A percentile compares a stretch with the other conserved stretches of the same genome.
Conservation (phyloP, 1,140 invertebrate species). For the Polypedilum pembai region DNA sequence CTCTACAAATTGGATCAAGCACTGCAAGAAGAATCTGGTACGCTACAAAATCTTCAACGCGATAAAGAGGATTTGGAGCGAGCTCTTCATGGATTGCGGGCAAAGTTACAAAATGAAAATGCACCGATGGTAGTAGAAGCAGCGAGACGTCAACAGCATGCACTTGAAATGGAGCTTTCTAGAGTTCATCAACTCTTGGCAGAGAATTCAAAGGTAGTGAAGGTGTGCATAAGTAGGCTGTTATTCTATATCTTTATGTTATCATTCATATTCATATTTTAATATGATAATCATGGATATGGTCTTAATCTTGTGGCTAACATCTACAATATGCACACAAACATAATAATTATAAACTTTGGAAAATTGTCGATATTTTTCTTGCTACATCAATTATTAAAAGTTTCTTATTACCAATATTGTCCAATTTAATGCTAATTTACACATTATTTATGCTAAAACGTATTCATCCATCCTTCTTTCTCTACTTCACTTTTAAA, state of each 20-base stretch:
- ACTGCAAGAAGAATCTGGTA: constrained; percentile 79
- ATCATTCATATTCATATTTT: too few relatives aligned
- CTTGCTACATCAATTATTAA: too few relatives aligned
- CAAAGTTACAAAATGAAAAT: constrained; percentile 51
- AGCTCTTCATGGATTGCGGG: constrained; percentile 58
- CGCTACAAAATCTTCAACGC: constrained; percentile 71
- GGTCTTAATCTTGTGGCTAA: too few relatives aligned
- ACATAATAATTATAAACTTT: too few relatives aligned
- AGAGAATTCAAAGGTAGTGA: constrained; percentile 77
- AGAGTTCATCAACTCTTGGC: constrained; percentile 75
- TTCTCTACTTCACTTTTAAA: too few relatives aligned
- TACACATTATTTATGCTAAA: too few relatives aligned
- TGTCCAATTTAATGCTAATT: too few relatives aligned
- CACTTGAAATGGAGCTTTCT: constrained; percentile 73
- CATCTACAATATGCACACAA: too few relatives aligned
- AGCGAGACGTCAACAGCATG: constrained; percentile 61
- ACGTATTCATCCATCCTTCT: too few relatives aligned
- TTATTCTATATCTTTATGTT: neutral
- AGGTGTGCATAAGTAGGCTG: constrained; percentile 26
- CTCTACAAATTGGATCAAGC: constrained; percentile 74
- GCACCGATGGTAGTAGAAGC: constrained; percentile 53
- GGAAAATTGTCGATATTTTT: too few relatives aligned
- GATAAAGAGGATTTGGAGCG: constrained; percentile 80
- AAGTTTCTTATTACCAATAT: too few relatives aligned
- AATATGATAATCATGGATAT: too few relatives aligned